A percentile compares a stretch with the other conserved stretches of the same genome.
Evolutionary conservation across 1,140 invertebrate species (phyloP).

Genomic region (Pachypsylla venusta): DNA sequence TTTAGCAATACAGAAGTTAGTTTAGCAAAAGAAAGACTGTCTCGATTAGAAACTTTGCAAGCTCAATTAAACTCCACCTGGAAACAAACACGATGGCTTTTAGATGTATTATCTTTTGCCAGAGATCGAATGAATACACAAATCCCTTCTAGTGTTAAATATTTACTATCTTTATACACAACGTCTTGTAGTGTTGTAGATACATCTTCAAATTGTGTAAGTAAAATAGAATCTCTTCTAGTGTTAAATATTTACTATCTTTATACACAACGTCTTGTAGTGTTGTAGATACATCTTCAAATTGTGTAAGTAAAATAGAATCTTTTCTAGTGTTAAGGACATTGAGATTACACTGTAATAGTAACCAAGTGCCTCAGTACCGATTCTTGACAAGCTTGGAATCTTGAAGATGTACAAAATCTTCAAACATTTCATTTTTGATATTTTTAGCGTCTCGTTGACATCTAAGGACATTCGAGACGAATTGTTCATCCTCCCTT

Average conservation of each 20-base stretch:
- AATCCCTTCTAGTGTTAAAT: constrained; percentile 32
- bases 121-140: constrained; percentile 47
- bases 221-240: no score
- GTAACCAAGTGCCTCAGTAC: no score
- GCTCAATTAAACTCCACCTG: constrained; percentile 66
- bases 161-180: constrained; percentile 28
- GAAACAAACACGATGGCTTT: constrained; percentile 87
- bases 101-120: constrained; percentile 84
- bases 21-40: constrained; percentile 65
- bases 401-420: no score
- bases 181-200: background rate
- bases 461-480: no score
- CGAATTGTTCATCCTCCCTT: no score
- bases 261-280: background rate
- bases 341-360: no score
- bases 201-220: background rate
- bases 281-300: background rate
- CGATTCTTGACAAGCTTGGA: no score
- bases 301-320: background rate
- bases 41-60: constrained; percentile 66
- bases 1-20: constrained; percentile 78
- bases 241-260: background rate
- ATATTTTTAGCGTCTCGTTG: no score
- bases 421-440: no score
- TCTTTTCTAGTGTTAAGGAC: no score